Evolutionary conservation across 2,888 invertebrate genomes (phyloP).

Genomic region (Ochropleura leucogaster): DNA sequence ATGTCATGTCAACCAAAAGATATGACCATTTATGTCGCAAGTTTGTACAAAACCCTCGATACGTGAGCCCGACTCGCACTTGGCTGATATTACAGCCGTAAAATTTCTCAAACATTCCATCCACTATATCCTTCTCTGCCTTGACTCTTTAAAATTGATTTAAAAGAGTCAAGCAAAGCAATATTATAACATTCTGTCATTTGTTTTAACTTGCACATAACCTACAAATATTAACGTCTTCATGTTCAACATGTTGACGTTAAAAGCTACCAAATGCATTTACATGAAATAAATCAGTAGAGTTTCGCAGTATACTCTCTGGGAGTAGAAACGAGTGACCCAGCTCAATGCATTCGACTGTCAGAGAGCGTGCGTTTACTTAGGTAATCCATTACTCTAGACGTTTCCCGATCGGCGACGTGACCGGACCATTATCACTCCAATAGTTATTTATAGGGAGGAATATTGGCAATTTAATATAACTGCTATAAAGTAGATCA

Average conservation of each 20-base stretch:
- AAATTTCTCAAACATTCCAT: no score
- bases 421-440: constrained; percentile 59
- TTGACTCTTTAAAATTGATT: neutral
- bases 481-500: neutral
- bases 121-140: no score
- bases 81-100: no score
- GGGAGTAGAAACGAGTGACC: constrained; percentile 2
- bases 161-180: no score
- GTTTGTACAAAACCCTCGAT: no score
- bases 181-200: no score
- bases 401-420: constrained; percentile 53
- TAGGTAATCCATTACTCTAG: constrained; percentile 40
- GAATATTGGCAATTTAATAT: constrained; percentile 27
- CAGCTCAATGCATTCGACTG: constrained; percentile 32
- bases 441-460: constrained; percentile 33
- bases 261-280: constrained; percentile 1
- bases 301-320: neutral
- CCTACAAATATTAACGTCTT: neutral
- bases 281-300: constrained; percentile 14
- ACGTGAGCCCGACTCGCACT: no score
- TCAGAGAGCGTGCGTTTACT: constrained; percentile 37
- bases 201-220: neutral
- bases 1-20: no score
- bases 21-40: no score
- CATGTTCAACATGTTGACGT: neutral